Conservation (phyloP, 1,140 invertebrate genomes). For the Aphidius ervi region DNA sequence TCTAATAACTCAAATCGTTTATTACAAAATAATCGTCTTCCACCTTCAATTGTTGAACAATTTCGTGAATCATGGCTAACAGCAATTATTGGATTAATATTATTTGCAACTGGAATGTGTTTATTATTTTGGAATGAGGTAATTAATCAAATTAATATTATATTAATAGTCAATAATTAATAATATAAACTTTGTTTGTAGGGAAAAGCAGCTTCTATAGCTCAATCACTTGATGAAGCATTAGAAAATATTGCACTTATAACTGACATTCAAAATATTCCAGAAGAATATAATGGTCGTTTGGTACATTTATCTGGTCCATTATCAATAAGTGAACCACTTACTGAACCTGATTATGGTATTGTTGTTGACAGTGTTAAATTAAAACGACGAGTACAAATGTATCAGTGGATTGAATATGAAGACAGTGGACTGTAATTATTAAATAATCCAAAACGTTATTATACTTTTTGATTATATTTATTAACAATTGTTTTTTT, state of each 20-base stretch:
- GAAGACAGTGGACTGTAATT: slow-evolving; percentile 60
- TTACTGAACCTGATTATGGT: slow-evolving; percentile 77
- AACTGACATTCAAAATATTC: slow-evolving; percentile 52
- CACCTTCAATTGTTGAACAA: slow-evolving; percentile 54
- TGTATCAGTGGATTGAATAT: slow-evolving; percentile 88
- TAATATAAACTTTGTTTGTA: slow-evolving; percentile 32
- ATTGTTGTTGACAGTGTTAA: slow-evolving; percentile 72
- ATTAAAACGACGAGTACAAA: slow-evolving; percentile 74
- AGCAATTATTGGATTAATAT: slow-evolving; percentile 57
- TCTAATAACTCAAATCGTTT: not conserved
- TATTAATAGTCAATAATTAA: not conserved
- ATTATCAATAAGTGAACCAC: slow-evolving; percentile 69
- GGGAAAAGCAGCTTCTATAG: slow-evolving; percentile 67
- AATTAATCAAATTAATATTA: not conserved
- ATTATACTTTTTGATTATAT: too few relatives aligned
- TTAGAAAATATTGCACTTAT: slow-evolving; percentile 58
- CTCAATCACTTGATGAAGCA: slow-evolving; percentile 68
- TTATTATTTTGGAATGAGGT: slow-evolving; percentile 75
- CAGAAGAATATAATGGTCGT: slow-evolving; percentile 65
- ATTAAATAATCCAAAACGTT: too few relatives aligned
- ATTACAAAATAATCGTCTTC: slow-evolving; percentile 6
- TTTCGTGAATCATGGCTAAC: slow-evolving; percentile 62
- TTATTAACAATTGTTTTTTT: too few relatives aligned
- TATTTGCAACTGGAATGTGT: slow-evolving; percentile 57
- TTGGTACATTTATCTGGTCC: slow-evolving; percentile 74